Percentiles rank a stretch among this genome's conserved stretches.
Evolutionary conservation across 2,113 vertebrate genomes (phyloP).

Genomic region (Poeciliopsis prolifica): DNA sequence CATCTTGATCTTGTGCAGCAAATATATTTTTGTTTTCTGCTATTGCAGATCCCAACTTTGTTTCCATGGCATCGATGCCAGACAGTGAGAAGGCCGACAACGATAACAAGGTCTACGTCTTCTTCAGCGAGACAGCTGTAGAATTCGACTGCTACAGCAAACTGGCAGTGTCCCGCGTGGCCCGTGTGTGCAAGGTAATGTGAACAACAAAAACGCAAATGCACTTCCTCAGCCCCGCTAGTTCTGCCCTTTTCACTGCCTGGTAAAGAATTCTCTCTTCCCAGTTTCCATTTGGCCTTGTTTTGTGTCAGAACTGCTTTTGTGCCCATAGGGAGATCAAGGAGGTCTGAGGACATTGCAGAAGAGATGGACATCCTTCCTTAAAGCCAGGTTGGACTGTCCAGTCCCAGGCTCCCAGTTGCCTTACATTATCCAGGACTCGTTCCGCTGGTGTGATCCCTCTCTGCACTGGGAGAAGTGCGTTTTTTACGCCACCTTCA

Average conservation of each 20-base stretch:
- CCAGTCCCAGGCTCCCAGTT: conserved; percentile 74
- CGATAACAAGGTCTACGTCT: conserved; percentile 86
- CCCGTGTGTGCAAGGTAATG: conserved; percentile 84
- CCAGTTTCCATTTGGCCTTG: conserved; percentile 1
- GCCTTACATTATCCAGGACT: conserved; percentile 80
- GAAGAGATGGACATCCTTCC: conserved; percentile 83
- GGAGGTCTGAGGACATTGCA: conserved; percentile 81
- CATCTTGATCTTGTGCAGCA: neutral
- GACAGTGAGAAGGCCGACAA: conserved; percentile 74
- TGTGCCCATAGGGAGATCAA: conserved; percentile 74
- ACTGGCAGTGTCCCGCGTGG: conserved; percentile 82
- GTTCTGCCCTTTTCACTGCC: conserved; percentile 3
- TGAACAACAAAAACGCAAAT: conserved; percentile 2
- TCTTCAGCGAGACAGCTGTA: conserved; percentile 85
- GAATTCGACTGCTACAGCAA: conserved; percentile 85
- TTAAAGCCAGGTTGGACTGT: conserved; percentile 82
- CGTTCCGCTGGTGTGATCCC: conserved; percentile 76
- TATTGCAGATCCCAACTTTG: conserved; percentile 82
- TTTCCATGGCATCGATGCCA: conserved; percentile 78
- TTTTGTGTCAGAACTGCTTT: neutral
- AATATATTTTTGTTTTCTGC: conserved; percentile 4
- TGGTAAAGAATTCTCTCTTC: conserved; percentile 10
- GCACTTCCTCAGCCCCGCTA: neutral
- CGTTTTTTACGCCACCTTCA: conserved; percentile 82
- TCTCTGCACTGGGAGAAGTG: conserved; percentile 68